phyloP scores from a whole-genome alignment of 2,888 invertebrate species.

The Ophonus ardosiacus region DNA sequence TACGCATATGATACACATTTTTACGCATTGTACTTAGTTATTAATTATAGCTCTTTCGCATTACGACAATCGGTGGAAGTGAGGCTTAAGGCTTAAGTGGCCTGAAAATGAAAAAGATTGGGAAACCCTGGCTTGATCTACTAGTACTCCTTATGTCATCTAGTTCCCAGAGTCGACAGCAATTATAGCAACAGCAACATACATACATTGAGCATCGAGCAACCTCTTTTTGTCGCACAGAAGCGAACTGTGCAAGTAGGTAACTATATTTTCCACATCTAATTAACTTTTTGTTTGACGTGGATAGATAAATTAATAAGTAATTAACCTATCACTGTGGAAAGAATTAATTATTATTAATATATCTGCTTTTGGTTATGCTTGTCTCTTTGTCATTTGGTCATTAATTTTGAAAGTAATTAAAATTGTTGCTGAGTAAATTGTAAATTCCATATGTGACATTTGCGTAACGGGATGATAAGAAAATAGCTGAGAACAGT shows the following conservation, averaged over 20 bases:
- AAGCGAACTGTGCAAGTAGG: constrained; percentile 40
- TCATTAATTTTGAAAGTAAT: constrained; percentile 36
- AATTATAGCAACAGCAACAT: constrained; percentile 7
- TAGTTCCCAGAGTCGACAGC: constrained; percentile 11
- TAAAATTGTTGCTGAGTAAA: constrained; percentile 16
- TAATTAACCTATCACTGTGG: constrained; percentile 39
- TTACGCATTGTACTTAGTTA: too few relatives aligned
- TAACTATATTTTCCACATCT: constrained; percentile 33
- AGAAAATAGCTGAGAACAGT: neutral
- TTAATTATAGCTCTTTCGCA: too few relatives aligned
- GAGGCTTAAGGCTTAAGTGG: neutral
- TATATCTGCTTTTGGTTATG: constrained; percentile 20
- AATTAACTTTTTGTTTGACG: constrained; percentile 42
- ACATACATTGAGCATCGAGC: neutral
- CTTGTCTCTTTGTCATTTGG: constrained; percentile 28
- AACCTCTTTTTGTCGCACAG: constrained; percentile 36
- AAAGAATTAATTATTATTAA: constrained; percentile 42
- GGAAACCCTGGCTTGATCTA: neutral
- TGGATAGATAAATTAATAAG: constrained; percentile 42
- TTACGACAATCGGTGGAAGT: too few relatives aligned
- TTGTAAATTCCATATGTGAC: constrained; percentile 27
- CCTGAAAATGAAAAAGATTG: neutral
- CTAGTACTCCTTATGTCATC: neutral
- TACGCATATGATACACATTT: too few relatives aligned
- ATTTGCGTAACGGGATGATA: constrained; percentile 1